Conservation (phyloP, 2,888 invertebrate genomes). For the Luperina nickerlii region DNA sequence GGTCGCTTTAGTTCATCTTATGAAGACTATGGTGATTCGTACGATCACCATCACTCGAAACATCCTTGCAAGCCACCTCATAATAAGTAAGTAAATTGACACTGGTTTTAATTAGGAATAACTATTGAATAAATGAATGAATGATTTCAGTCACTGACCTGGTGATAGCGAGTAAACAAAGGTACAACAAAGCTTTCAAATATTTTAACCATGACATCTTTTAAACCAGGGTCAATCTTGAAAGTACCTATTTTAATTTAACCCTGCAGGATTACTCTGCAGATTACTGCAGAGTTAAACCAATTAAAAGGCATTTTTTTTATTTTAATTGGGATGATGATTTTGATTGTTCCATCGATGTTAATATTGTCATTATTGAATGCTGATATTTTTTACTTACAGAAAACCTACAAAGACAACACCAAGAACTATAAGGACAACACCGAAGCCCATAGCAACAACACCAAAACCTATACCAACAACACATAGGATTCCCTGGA, state of each 20-base stretch:
- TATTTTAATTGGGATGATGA: not conserved
- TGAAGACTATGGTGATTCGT: conserved; percentile 18
- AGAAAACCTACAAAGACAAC: conserved; percentile 15
- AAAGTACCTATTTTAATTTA: not conserved
- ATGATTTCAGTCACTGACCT: not conserved
- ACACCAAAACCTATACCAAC: not conserved
- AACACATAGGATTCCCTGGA: not conserved
- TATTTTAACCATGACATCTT: not conserved
- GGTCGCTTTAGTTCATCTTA: not conserved
- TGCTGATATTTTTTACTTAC: conserved; percentile 12
- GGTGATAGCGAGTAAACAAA: not conserved
- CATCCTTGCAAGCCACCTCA: conserved; percentile 11
- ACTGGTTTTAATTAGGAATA: not conserved
- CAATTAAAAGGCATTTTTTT: not conserved
- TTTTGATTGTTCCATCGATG: not conserved
- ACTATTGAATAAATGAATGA: no score
- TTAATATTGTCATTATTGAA: not conserved
- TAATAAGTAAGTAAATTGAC: conserved; percentile 26
- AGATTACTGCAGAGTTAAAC: no score
- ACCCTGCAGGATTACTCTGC: not conserved
- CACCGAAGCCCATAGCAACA: not conserved
- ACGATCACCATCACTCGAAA: conserved; percentile 3
- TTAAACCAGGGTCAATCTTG: not conserved
- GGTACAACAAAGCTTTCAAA: not conserved
- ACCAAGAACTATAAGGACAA: not conserved